These are phyloP conservation scores for Euzophera pinguis DNA, from an alignment of 2,888 invertebrate genomes.

Conservation along the genomic window DNA sequence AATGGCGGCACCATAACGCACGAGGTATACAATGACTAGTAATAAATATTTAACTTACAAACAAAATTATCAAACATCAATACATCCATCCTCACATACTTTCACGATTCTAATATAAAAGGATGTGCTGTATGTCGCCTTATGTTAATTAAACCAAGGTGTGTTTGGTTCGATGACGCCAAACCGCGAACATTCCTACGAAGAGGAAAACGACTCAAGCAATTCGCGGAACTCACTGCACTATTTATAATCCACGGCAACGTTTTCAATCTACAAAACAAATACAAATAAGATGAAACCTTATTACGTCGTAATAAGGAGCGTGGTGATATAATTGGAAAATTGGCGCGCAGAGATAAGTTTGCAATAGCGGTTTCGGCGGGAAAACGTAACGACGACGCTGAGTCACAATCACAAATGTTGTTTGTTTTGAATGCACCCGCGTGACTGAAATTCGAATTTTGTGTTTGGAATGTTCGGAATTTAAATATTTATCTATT, in stretches of 20 bases:
- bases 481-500: slow-evolving; percentile 7
- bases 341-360: slow-evolving; percentile 17
- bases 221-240: slow-evolving; percentile 67
- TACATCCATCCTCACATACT: no score
- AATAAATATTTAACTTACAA: no score
- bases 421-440: slow-evolving; percentile 47
- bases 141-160: slow-evolving; percentile 31
- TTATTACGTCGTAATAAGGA: slow-evolving; percentile 24
- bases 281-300: slow-evolving; percentile 23
- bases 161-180: slow-evolving; percentile 56
- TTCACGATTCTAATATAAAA: no score
- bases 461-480: slow-evolving; percentile 1
- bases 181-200: slow-evolving; percentile 55
- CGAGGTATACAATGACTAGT: no score
- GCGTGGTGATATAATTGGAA: slow-evolving; percentile 1
- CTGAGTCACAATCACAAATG: slow-evolving; percentile 55
- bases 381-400: slow-evolving; percentile 56
- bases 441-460: slow-evolving; percentile 43
- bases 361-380: slow-evolving; percentile 43
- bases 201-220: slow-evolving; percentile 68
- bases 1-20: no score
- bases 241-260: slow-evolving; percentile 56
- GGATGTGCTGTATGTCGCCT: slow-evolving; percentile 10
- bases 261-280: slow-evolving; percentile 21
- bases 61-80: no score